Conservation (phyloP, 2,113 vertebrate genomes). For the Theropithecus gelada region DNA sequence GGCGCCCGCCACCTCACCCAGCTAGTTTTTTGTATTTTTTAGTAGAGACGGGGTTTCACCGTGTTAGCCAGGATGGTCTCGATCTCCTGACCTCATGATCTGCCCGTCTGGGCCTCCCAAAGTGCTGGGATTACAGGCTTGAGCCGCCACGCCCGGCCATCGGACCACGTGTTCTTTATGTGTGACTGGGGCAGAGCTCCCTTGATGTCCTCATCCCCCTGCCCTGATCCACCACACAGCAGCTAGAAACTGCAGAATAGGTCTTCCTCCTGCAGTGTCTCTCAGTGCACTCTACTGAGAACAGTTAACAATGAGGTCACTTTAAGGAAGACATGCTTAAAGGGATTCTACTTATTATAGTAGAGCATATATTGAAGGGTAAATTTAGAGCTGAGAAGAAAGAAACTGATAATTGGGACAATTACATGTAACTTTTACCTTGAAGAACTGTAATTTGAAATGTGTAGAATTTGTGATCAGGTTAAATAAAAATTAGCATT, state of each 20-base stretch:
- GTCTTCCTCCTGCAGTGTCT: fast-evolving
- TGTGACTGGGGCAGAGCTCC: fast-evolving
- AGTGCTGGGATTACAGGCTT: too few relatives aligned
- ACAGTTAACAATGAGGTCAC: background rate
- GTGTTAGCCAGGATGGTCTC: too few relatives aligned
- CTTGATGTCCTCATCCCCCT: background rate
- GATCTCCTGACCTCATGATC: too few relatives aligned
- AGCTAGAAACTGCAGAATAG: background rate
- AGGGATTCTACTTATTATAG: background rate
- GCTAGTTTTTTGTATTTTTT: too few relatives aligned
- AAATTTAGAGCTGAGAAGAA: background rate
- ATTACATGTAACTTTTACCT: background rate
- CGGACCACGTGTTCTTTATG: fast-evolving
- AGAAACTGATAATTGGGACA: background rate
- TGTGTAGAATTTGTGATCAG: background rate
- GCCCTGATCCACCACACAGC: background rate
- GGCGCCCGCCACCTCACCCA: too few relatives aligned
- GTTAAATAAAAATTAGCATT: background rate
- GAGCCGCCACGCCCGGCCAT: too few relatives aligned
- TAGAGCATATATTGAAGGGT: background rate
- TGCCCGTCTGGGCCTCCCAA: too few relatives aligned
- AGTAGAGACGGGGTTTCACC: too few relatives aligned
- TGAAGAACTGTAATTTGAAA: background rate
- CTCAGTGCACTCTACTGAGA: background rate
- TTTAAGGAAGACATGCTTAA: background rate